phyloP scores from a whole-genome alignment of 1,140 invertebrate genomes.

The Hyphantria cunea region DNA sequence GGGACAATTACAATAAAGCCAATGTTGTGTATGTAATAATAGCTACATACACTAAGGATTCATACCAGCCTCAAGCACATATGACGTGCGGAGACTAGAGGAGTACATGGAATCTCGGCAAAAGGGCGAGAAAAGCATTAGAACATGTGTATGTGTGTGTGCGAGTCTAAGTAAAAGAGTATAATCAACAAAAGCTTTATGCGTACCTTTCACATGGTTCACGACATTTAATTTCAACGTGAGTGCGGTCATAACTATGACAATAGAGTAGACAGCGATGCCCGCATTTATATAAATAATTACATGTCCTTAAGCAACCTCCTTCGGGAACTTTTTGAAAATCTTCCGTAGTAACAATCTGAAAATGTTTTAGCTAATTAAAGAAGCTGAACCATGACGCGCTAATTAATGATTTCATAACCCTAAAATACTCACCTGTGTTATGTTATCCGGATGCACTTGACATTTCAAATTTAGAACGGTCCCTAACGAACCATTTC shows the following conservation, averaged over 20 bases:
- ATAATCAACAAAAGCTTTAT: too few relatives aligned
- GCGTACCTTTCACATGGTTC: conserved; percentile 65
- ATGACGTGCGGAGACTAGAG: too few relatives aligned
- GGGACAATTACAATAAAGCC: too few relatives aligned
- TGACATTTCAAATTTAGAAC: conserved; percentile 76
- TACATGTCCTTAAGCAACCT: conserved; percentile 76
- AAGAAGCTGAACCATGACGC: background rate
- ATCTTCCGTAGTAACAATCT: conserved; percentile 47
- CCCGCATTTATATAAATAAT: conserved; percentile 70
- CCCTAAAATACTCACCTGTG: conserved; percentile 40
- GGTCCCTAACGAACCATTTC: conserved; percentile 70
- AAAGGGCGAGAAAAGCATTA: too few relatives aligned
- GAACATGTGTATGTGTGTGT: too few relatives aligned
- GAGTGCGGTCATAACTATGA: conserved; percentile 77
- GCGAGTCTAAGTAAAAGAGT: too few relatives aligned
- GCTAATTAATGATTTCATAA: background rate
- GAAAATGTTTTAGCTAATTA: background rate
- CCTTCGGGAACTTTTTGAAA: conserved; percentile 80
- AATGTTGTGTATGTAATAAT: too few relatives aligned
- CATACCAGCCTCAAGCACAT: too few relatives aligned
- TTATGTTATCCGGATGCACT: conserved; percentile 63
- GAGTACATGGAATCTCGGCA: too few relatives aligned
- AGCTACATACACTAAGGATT: too few relatives aligned
- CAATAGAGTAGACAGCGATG: conserved; percentile 82
- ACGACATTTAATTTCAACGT: conserved; percentile 69